phyloP scores from a whole-genome alignment of 1,140 invertebrate genomes.

The Gonioctena quinquepunctata region DNA sequence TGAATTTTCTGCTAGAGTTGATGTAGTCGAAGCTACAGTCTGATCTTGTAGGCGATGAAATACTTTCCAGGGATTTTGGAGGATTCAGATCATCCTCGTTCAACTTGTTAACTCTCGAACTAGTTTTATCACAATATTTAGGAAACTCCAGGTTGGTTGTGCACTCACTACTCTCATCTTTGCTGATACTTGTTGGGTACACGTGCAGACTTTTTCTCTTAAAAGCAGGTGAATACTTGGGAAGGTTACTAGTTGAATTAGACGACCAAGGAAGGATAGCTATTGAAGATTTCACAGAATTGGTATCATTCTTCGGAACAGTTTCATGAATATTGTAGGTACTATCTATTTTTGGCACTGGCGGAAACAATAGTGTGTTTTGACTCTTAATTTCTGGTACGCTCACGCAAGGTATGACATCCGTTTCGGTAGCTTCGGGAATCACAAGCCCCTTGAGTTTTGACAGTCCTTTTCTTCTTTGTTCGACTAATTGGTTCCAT shows the following conservation, averaged over 20 bases:
- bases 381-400: constrained; percentile 80
- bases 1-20: constrained; percentile 45
- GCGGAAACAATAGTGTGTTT: constrained; percentile 64
- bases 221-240: constrained; percentile 83
- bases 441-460: constrained; percentile 85
- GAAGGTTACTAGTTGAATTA: constrained; percentile 59
- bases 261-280: constrained; percentile 60
- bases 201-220: constrained; percentile 75
- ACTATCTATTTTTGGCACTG: constrained; percentile 49
- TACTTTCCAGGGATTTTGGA: constrained; percentile 65
- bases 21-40: constrained; percentile 60
- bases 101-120: constrained; percentile 21
- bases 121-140: constrained; percentile 28
- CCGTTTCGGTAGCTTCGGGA: constrained; percentile 66
- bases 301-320: not conserved
- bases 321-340: constrained; percentile 19
- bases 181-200: constrained; percentile 59
- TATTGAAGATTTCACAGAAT: constrained; percentile 20
- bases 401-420: constrained; percentile 62
- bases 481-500: constrained; percentile 72
- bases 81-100: constrained; percentile 44
- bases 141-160: constrained; percentile 16
- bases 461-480: constrained; percentile 76
- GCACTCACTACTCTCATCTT: constrained; percentile 54
- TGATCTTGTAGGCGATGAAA: constrained; percentile 62